Evolutionary conservation across 2,888 invertebrate genomes (phyloP), one percentile per base, ranked within the genome.

Genomic region (Atethmia centrago): DNA sequence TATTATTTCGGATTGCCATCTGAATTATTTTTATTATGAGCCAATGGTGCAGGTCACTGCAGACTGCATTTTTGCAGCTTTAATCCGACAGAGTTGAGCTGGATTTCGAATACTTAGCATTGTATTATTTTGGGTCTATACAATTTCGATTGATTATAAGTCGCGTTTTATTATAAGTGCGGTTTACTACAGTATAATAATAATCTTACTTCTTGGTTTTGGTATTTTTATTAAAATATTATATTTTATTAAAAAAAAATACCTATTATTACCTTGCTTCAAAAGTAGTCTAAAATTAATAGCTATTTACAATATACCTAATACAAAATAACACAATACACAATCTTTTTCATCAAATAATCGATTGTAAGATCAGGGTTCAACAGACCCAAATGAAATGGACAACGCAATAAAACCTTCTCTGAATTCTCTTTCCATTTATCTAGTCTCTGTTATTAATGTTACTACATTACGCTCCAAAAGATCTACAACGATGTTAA

Each of bases 391-490:
- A 21, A 45, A 74, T 36, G 14, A 80, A 73, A 80, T 45, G 56
- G 36, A 36, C 40, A 40, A 19, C 49, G 3, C 51, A 62, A 66
- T 49, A 51, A 62, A 59, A 61, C n/a, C 25, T 40, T 31, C 74
- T 75, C 16, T 21, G 28, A 51, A 64, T 63, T 12, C n/a, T 21
- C 3, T 74, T 49, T 80, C 19, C 28, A 64, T 62, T 68, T 70
- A 25, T 69, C 59, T 82, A 69, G 53, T 62, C 31, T 9, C 12
- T 64, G 14, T 66, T 56, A 53, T 53, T 53, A 58, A 77, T 82
- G 53, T 36, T 76, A 47, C 42, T 58, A 12, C 45, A 56, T 67
- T 28, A 63, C 40, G 49, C 49, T 71, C 21, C 51, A 45, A 71
- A 64, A 55, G 78, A 72, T 56, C 10, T 31, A 66, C 16, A 66